Evolutionary conservation across 2,797 vertebrate genomes (phyloP), one percentile per base, ranked within the genome.

Genomic region (Heliangelus exortis): DNA sequence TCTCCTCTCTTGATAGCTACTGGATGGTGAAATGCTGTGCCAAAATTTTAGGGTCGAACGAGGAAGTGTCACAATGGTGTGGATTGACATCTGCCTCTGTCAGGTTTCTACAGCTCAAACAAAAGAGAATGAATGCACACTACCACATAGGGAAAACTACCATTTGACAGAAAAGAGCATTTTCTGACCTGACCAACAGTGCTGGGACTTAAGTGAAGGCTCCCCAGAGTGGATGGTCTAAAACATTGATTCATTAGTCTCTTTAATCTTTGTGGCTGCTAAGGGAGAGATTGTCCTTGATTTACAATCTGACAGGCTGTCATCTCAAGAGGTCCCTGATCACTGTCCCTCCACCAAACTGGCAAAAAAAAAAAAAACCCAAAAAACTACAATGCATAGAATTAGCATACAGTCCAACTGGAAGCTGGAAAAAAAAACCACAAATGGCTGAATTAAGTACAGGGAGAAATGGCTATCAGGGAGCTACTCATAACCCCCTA

Each of bases 241-340:
- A 96, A 96, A 82, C 65, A 96, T 68, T 95, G 94, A 96, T 97
- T 97, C 92, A 96, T 98, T 97, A 96, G 87, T 97, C 96, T 95
- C 88, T 97, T 98, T 98, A 96, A 97, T 96, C 96, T 96, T 96
- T 90, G 81, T 77, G 76, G 80, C 95, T 89, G 69, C 83, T 95
- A 92, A 96, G 79, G 91, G 62, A 97, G 80, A 91, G 90, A 87
- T 90, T 69, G n/a, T 96, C 92, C 91, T 94, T 97, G 92, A 97
- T 94, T 95, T 96, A 93, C 90, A 92, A 0, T 76, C 92, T 96
- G 94, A 96, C 97, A 96, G 94, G 41, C 73, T 96, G 86, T 93
- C 95, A 92, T 92, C 91, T 97, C 91, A 90, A 72, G 87, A 97
- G 90, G 84, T 94, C 93, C 80, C 92, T 95, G 96, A 93, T 96